Base-by-base conservation (phyloP, 2,888 invertebrate species). In the Oscheius sp. region DNA sequence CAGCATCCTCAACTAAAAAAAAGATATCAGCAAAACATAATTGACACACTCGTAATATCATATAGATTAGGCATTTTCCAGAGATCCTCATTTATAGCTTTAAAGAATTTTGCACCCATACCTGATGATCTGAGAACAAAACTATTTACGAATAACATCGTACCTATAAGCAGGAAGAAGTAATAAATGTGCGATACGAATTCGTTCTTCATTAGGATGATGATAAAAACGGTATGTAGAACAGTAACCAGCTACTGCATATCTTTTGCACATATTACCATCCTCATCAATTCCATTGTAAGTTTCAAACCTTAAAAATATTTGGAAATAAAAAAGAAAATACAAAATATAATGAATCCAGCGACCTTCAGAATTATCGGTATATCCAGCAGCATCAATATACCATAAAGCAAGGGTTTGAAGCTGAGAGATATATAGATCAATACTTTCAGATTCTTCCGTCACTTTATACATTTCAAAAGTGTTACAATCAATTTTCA, bases 321-420 rank as follows among this genome's bases (percentile, higher is more conserved):
- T 32, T 14, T 32, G 3, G 17, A 32, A 17, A 50, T 12, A 20
- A 0, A 47, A 67, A 36, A 14, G n/a, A 20, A 64, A 79, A 69
- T 36, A 85, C 81, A 85, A 63, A 57, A 85, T 73, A 50, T 82
- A 85, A 61, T 82, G 77, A 66, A 91, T 90, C 96, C 97, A 98
- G 80, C 92, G 91, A 14, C 92, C 91, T 89, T 98, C 97, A 86
- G 93, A 92, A 2, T 91, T 90, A 87, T 96, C 95, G 78, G 98
- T 93, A 85, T 92, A 95, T 36, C 93, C 93, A 0, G 95, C 95
- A 14, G 94, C 95, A 89, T 98, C 97, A 77, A 98, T 94, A 87
- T 92, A 74, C 77, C 73, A 84, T 69, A 95, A 88, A 9, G 96
- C 90, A 85, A 95, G 93, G 0, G 94, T 93, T 88, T 96, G 94